A percentile compares a stretch with the other conserved stretches of the same genome.
phyloP scores from a whole-genome alignment of 2,113 vertebrate species.

The Aegotheles bennettii region DNA sequence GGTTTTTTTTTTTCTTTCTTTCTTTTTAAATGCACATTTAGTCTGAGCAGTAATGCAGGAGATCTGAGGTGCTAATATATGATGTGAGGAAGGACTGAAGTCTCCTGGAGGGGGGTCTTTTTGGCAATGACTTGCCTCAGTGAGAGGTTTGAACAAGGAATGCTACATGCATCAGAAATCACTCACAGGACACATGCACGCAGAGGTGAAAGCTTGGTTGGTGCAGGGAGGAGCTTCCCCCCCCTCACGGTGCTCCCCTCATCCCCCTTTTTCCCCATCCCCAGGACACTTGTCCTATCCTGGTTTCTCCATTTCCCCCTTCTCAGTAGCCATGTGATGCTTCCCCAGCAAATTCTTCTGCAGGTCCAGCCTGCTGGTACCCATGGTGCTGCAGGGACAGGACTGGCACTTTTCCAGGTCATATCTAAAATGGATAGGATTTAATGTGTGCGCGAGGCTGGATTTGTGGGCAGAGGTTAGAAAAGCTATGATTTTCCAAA shows the following conservation, averaged over 20 bases:
- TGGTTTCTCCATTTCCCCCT: not conserved
- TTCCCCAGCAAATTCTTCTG: not conserved
- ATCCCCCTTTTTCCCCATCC: not conserved
- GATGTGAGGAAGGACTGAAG: slow-evolving; percentile 67
- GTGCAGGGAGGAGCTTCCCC: not conserved
- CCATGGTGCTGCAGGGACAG: not conserved
- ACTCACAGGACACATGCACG: not conserved
- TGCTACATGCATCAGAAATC: not conserved
- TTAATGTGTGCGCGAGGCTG: not conserved
- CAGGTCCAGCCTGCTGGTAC: not conserved
- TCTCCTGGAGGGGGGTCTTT: slow-evolving; percentile 40
- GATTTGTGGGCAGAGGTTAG: not conserved
- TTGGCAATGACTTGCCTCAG: slow-evolving; percentile 49
- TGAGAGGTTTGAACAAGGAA: slow-evolving; percentile 45
- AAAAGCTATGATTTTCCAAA: not conserved
- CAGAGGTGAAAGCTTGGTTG: slow-evolving; percentile 3
- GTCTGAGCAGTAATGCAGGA: slow-evolving; percentile 62
- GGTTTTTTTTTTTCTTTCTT: not conserved
- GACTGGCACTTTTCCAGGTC: slow-evolving; percentile 8
- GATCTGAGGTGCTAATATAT: slow-evolving; percentile 64
- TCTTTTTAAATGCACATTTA: slow-evolving; percentile 65
- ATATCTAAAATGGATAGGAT: not conserved
- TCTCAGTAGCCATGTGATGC: not conserved
- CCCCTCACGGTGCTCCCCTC: not conserved
- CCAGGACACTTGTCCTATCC: accelerated